phyloP scores from a whole-genome alignment of 2,888 invertebrate genomes.

The Acholoe squamosa region DNA sequence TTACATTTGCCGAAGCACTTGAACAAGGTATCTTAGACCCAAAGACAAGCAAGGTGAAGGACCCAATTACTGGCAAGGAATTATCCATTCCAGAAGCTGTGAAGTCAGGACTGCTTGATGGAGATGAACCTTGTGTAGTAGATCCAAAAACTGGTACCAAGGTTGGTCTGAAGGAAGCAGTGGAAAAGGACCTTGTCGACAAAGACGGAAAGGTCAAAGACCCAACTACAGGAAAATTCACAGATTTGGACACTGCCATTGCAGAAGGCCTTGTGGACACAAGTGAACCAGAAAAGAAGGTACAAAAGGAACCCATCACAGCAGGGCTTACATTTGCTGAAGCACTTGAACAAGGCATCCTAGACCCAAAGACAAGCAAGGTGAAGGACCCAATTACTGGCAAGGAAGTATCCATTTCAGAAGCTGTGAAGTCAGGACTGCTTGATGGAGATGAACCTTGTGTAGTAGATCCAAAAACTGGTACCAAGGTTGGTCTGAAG shows the following conservation, averaged over 20 bases:
- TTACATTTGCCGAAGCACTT: conserved; percentile 86
- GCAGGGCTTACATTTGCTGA: conserved; percentile 86
- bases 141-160: conserved; percentile 90
- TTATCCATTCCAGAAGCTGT: conserved; percentile 90
- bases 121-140: conserved; percentile 84
- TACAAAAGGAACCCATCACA: too few relatives aligned
- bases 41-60: conserved; percentile 7
- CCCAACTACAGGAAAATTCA: conserved; percentile 91
- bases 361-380: conserved; percentile 86
- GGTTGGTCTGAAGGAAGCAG: conserved; percentile 87
- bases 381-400: conserved; percentile 72
- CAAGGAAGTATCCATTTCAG: conserved; percentile 86
- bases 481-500: conserved; percentile 85
- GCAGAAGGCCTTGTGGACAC: not conserved
- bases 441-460: conserved; percentile 88
- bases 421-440: conserved; percentile 92
- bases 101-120: conserved; percentile 92
- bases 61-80: conserved; percentile 65
- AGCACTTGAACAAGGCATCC: conserved; percentile 84
- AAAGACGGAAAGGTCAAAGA: conserved; percentile 89
- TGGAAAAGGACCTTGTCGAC: conserved; percentile 90
- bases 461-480: conserved; percentile 88
- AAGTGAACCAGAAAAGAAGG: conserved; percentile 59
- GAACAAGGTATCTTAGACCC: conserved; percentile 64
- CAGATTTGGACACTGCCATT: conserved; percentile 86